Percentiles rank a stretch among this genome's conserved stretches.
Conservation (phyloP, 2,797 vertebrate species). For the Alcedo quadribrachys region DNA sequence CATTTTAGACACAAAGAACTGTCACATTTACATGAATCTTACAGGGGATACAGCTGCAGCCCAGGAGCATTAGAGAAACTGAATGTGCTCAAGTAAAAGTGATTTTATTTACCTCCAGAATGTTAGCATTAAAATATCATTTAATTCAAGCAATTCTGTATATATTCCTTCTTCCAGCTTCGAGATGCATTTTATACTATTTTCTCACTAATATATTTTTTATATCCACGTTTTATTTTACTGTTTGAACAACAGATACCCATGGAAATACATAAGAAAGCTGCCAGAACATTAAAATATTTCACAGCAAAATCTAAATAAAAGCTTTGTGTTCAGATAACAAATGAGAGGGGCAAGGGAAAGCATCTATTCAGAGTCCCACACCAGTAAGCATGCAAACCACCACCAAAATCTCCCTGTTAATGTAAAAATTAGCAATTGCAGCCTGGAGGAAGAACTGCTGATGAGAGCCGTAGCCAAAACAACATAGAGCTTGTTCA, state of each 20-base stretch:
- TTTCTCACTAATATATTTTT: neutral
- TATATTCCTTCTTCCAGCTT: neutral
- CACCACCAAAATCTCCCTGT: neutral
- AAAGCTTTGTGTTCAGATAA: neutral
- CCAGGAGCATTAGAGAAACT: neutral
- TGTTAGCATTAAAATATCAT: neutral
- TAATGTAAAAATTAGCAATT: neutral
- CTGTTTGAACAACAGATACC: neutral
- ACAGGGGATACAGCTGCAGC: neutral
- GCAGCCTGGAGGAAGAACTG: neutral
- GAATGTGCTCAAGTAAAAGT: neutral
- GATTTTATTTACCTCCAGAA: neutral
- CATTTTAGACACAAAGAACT: neutral
- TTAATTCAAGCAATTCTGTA: neutral
- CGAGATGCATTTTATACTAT: neutral
- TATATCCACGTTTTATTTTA: neutral
- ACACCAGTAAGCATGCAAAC: neutral
- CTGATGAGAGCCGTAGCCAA: neutral
- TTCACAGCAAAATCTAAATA: neutral
- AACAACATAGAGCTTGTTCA: neutral
- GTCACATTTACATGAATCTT: neutral
- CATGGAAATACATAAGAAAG: neutral
- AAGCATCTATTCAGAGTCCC: neutral
- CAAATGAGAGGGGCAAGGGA: rapidly evolving
- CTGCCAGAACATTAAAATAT: neutral